Evolutionary conservation across 1,140 invertebrate genomes (phyloP), one percentile per base, ranked within the genome.

Genomic region (Pemphigus obesinymphae): DNA sequence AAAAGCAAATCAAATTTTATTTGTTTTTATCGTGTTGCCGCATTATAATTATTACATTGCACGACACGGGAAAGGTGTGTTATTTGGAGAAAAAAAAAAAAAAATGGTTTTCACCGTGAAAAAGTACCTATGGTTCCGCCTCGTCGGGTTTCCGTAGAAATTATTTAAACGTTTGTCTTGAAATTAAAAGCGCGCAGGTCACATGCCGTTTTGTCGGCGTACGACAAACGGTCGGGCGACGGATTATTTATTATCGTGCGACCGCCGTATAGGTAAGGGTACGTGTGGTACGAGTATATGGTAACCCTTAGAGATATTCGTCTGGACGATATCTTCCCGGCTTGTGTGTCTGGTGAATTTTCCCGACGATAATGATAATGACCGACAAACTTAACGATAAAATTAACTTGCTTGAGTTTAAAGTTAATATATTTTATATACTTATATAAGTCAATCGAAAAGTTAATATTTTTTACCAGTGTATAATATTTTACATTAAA

Each of bases 1-100:
- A 80, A 80, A 80, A 63, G 55, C 76, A 63, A 80, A 80, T 80
- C 76, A 63, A 80, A 80, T 61, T 23, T 63, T 80, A 31, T 80
- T 80, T 80, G 76, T 80, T 80, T 45, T 45, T 63, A 61, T 40
- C 55, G 55, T 11, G 11, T 29, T 17, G 53, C 29, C 29, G 29
- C 53, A 23, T 58, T 58, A 58, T 58, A 58, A 58, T 58, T 58
- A 58, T n/a, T n/a, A n/a, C n/a, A n/a, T n/a, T n/a, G n/a, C 53
- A 26, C 53, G 53, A 55, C 53, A 26, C 53, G 53, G 23, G 53
- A 58, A 58, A 58, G 15, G 58, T 61, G 13, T 31, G 15, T 20
- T 15, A 40, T 10, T 4, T 10, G 37, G 10, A 10, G 37, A 4
- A 10, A 4, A 10, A 10, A 17, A 31, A 29, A 29, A 37, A 68